These are phyloP conservation scores for Uromys caudimaculatus DNA, from an alignment of 2,797 vertebrate genomes.

Conservation along the genomic window DNA sequence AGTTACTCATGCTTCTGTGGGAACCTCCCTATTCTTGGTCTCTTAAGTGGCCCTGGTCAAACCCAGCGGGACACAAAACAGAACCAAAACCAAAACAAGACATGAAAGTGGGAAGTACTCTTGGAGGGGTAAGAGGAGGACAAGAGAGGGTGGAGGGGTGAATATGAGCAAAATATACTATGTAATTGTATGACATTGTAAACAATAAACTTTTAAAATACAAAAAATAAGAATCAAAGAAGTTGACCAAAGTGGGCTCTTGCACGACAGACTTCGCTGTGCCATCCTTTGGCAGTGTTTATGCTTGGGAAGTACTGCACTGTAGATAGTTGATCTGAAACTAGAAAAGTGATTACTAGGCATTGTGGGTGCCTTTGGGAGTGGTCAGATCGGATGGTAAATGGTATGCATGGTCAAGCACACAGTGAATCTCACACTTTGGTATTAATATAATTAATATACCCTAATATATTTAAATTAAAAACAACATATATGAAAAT, in stretches of 20 bases:
- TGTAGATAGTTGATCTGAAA: not conserved
- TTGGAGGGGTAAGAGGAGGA: not conserved
- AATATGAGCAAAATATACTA: no score
- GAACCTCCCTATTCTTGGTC: not conserved
- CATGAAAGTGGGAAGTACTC: not conserved
- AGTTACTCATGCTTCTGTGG: not conserved
- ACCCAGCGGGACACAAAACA: not conserved
- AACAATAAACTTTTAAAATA: not conserved
- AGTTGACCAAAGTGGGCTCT: not conserved
- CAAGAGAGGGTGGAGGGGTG: no score
- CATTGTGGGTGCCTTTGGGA: no score
- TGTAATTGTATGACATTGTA: no score
- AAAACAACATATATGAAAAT: not conserved
- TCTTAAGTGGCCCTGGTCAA: not conserved
- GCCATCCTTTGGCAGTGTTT: not conserved
- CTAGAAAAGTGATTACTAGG: not conserved
- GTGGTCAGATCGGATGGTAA: no score
- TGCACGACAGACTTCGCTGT: accelerated
- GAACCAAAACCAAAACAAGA: not conserved
- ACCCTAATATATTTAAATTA: not conserved
- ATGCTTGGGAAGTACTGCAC: not conserved
- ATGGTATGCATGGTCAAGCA: no score
- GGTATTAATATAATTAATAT: no score
- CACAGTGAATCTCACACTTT: no score
- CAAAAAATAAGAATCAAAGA: not conserved